phyloP scores from a whole-genome alignment of 2,113 vertebrate species.

The Panthera uncia region DNA sequence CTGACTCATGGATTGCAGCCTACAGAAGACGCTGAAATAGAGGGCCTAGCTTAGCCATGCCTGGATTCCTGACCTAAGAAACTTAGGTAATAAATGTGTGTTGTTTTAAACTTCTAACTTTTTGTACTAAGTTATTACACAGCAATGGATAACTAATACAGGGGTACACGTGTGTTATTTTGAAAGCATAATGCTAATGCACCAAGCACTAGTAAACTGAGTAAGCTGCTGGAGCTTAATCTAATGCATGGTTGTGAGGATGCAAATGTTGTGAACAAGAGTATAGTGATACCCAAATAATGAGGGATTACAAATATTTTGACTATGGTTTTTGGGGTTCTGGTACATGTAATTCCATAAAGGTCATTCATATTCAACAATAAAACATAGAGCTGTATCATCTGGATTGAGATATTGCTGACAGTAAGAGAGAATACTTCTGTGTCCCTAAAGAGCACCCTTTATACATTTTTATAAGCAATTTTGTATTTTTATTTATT shows the following conservation, averaged over 20 bases:
- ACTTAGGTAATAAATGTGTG: not conserved
- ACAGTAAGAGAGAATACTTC: not conserved
- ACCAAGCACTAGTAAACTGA: not conserved
- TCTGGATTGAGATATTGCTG: not conserved
- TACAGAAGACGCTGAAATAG: not conserved
- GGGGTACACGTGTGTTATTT: not conserved
- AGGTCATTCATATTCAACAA: conserved; percentile 14
- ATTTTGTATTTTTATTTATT: too few relatives aligned
- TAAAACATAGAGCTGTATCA: not conserved
- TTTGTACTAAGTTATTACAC: not conserved
- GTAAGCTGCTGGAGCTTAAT: not conserved
- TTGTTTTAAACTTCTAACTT: not conserved
- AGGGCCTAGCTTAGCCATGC: not conserved
- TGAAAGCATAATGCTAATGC: not conserved
- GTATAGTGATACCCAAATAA: not conserved
- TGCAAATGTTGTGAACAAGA: not conserved
- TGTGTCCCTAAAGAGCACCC: not conserved
- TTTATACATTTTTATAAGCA: not conserved
- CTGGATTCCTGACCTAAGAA: not conserved
- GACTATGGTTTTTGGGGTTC: not conserved
- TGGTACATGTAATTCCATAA: not conserved
- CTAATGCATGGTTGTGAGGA: not conserved
- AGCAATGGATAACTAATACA: not conserved
- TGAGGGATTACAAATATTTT: not conserved
- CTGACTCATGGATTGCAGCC: not conserved